Base-by-base conservation (phyloP, 2,113 vertebrate species). In the Phalacrocorax aristotelis region DNA sequence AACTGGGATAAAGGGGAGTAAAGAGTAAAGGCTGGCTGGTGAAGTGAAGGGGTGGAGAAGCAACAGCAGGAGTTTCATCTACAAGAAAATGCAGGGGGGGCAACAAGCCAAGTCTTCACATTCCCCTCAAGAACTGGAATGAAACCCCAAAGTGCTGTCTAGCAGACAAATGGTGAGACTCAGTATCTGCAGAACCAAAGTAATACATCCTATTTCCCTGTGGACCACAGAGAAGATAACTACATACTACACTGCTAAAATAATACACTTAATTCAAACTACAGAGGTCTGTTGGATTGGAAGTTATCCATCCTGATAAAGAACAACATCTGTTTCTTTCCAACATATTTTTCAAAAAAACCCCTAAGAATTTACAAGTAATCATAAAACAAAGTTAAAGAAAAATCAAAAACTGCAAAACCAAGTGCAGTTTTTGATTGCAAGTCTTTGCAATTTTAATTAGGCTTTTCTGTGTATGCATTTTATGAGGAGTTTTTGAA, bases 281-380 rank as follows among this genome's bases (percentile, higher is more conserved):
- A 51, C 51, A 87, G 42, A 91, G 68, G 9, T 78, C 69, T 92
- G 74, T 8, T 89, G 89, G 22, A 76, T 57, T 96, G 91, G 81
- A 94, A 85, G 30, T 83, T 85, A 72, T 79, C 82, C 89, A 93
- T 46, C 74, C 70, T 65, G 93, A 95, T 83, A 90, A 95, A 93
- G 66, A 94, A 83, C 62, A 95, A 80, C 76, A 96, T 87, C 81
- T 95, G 93, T 0, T 72, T 87, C 91, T 92, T 68, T 25, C 75
- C 62, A 91, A 79, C 5, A 26, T 68, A 27, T 40, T 72, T 79
- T 58, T 30, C 0, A 20, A 57, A 82, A 81, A 61, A 22, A 0
- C 5, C 4, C 4, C 25, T 46, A 91, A 71, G 38, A 91, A 87
- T 96, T 94, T 83, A 93, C 69, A 94, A 91, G 72, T 75, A 87